phyloP scores from a whole-genome alignment of 2,797 vertebrate species.

The Perdix hodgsoniae region DNA sequence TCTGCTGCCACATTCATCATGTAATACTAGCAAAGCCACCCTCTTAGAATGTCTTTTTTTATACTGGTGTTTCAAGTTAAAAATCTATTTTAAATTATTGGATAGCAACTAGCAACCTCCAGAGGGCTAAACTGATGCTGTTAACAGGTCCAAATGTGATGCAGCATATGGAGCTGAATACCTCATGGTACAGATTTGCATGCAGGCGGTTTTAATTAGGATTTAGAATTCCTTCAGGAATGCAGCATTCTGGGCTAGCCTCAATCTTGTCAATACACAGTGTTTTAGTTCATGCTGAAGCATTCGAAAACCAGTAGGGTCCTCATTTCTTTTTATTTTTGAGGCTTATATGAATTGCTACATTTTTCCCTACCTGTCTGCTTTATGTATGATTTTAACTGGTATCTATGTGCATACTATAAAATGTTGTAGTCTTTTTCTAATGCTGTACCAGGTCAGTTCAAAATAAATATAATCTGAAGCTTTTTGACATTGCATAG shows the following conservation, averaged over 20 bases:
- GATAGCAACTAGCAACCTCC: constrained; percentile 65
- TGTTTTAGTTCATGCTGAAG: constrained; percentile 60
- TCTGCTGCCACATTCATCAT: constrained; percentile 23
- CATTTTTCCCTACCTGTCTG: neutral
- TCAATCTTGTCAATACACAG: constrained; percentile 53
- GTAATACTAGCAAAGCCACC: constrained; percentile 17
- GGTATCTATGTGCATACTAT: neutral
- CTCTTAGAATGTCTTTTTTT: constrained; percentile 44
- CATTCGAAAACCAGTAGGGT: constrained; percentile 49
- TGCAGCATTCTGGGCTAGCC: constrained; percentile 55
- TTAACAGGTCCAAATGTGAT: constrained; percentile 61
- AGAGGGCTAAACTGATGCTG: constrained; percentile 54
- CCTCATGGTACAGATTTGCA: constrained; percentile 69
- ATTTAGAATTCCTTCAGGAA: constrained; percentile 74
- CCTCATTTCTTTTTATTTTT: neutral
- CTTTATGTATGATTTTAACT: neutral
- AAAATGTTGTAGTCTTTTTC: neutral
- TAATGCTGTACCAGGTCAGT: neutral
- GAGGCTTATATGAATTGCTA: neutral
- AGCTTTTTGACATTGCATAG: neutral
- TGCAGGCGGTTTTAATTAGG: constrained; percentile 79
- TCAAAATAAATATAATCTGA: neutral
- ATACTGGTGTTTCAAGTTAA: constrained; percentile 35
- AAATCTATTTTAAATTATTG: constrained; percentile 61
- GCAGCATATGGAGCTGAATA: constrained; percentile 66